Base-by-base conservation (phyloP, 2,113 vertebrate genomes). In the Paramormyrops kingsleyae region DNA sequence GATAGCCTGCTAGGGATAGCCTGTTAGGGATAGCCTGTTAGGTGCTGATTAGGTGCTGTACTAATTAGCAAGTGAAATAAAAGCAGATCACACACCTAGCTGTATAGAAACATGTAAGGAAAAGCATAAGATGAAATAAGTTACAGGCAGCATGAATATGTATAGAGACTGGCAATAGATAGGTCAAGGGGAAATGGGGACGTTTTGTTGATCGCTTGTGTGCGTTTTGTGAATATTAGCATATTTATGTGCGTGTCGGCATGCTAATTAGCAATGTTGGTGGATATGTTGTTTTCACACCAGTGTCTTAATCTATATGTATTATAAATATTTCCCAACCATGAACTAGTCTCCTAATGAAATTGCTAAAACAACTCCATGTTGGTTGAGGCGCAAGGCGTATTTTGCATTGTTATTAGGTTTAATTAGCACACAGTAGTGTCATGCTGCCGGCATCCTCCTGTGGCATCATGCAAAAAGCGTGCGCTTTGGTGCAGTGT, bases 401-500 rank as follows among this genome's bases (percentile, higher is more conserved):
- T 62, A 87, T 53, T 12, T 91, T 90, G 50, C 88, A 90, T 86
- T 86, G 52, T 87, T 35, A 89, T 92, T 80, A 85, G 84, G 27
- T 88, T 91, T 92, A 91, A 1, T 89, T 90, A 83, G 66, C 83
- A n/a, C 83, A 56, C 84, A 91, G 91, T 91, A 27, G 91, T 91
- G 92, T 91, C 88, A 89, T 87, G 86, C 91, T 90, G 89, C 90
- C 91, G 89, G 86, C 87, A 89, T 87, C 49, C 66, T 87, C 27
- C 44, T 88, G 56, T 92, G 92, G 90, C 86, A 47, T 21, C 15
- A 1, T 44, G 77, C 39, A 83, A 59, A 24, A 24, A 59, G 56
- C 56, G 24, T 59, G 21, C 21, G 21, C 21, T n/a, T 59, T n/a
- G 56, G 24, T 7, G 21, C 21, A 59, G 56, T 8, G 56, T 24